A percentile compares a stretch with the other conserved stretches of the same genome.
Evolutionary conservation across 2,888 invertebrate genomes (phyloP).

Genomic region (Leucophenga maculata): DNA sequence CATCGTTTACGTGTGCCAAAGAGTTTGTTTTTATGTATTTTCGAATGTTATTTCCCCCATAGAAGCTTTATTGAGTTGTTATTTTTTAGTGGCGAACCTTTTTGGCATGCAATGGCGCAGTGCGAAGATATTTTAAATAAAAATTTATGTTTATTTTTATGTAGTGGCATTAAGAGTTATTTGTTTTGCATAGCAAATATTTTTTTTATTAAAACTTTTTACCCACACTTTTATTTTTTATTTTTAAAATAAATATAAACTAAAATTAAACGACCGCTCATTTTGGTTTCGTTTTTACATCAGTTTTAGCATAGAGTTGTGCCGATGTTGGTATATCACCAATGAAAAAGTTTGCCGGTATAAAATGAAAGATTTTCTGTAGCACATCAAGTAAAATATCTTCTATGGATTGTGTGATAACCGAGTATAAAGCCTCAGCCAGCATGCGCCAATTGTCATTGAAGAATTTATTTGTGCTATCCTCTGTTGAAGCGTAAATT

Average conservation of each 20-base stretch:
- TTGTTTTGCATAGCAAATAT: neutral
- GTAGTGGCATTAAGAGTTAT: slow-evolving; percentile 30
- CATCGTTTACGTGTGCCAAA: slow-evolving; percentile 25
- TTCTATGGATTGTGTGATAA: slow-evolving; percentile 80
- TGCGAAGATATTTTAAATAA: slow-evolving; percentile 6
- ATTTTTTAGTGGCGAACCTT: slow-evolving; percentile 1
- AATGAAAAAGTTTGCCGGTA: slow-evolving; percentile 81
- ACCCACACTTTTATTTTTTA: neutral
- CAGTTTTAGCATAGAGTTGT: slow-evolving; percentile 63
- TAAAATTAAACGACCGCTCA: slow-evolving; percentile 15
- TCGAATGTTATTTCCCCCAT: neutral
- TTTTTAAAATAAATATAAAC: neutral
- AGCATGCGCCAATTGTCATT: slow-evolving; percentile 84
- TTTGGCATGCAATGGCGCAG: neutral
- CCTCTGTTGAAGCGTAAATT: slow-evolving; percentile 74
- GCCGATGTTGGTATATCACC: slow-evolving; percentile 75
- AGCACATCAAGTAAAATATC: slow-evolving; percentile 80
- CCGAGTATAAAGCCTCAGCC: slow-evolving; percentile 80
- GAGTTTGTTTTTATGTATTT: neutral
- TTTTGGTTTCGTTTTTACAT: slow-evolving; percentile 39
- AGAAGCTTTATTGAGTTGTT: slow-evolving; percentile 1
- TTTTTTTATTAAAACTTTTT: neutral
- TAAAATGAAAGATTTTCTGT: slow-evolving; percentile 79
- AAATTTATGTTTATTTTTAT: slow-evolving; percentile 24
- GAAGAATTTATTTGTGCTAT: slow-evolving; percentile 82